A percentile compares a stretch with the other conserved stretches of the same genome.
phyloP scores from a whole-genome alignment of 2,113 vertebrate species.

The Paralichthys olivaceus region DNA sequence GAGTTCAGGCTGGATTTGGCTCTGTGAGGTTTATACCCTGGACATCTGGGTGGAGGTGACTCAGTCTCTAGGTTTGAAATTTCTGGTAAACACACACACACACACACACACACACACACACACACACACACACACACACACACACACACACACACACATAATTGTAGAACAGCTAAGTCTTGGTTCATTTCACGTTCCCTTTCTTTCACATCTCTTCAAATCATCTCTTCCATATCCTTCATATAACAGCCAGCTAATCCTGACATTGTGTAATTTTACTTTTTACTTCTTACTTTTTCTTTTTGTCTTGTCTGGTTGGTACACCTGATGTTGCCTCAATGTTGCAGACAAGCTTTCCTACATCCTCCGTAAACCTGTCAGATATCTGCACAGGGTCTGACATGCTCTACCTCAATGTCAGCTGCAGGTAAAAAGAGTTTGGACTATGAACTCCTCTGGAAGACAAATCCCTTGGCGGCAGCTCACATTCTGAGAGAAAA shows the following conservation, averaged over 20 bases:
- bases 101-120: too few relatives aligned
- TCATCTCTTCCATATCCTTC: not conserved
- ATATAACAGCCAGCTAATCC: not conserved
- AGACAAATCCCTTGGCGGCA: constrained; percentile 17
- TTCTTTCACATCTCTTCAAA: not conserved
- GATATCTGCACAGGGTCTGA: constrained; percentile 29
- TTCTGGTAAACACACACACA: too few relatives aligned
- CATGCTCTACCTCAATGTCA: constrained; percentile 17
- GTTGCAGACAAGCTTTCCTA: constrained; percentile 16
- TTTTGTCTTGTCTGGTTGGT: constrained; percentile 3
- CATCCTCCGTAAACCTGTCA: constrained; percentile 36
- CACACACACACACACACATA: too few relatives aligned
- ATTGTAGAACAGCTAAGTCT: too few relatives aligned
- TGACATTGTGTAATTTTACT: constrained; percentile 10
- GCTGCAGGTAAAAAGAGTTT: constrained; percentile 13
- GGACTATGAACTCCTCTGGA: constrained; percentile 6
- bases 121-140: too few relatives aligned
- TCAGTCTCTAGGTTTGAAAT: constrained; percentile 10
- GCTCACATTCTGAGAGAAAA: not conserved
- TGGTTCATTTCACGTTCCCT: not conserved
- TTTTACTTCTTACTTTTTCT: not conserved
- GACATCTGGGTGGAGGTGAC: constrained; percentile 52
- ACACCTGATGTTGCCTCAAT: not conserved
- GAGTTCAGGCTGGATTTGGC: constrained; percentile 30
- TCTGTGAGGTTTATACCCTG: constrained; percentile 22